Base-by-base conservation (phyloP, 2,888 invertebrate genomes). In the Acholoe squamosa region DNA sequence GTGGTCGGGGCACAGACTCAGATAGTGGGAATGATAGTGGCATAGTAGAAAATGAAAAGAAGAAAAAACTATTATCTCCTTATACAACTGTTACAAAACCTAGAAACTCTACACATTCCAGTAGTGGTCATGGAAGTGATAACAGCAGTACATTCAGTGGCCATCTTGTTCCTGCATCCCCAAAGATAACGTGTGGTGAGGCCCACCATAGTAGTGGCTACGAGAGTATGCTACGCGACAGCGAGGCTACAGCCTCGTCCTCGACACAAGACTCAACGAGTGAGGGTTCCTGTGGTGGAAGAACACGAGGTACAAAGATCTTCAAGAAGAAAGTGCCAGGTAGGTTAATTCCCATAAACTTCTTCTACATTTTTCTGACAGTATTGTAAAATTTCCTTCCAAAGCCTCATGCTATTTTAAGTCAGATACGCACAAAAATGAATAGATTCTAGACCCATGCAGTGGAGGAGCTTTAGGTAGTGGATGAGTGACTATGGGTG, bases 151-250 rank as follows among this genome's bases (percentile, higher is more conserved):
- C 93, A 94, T 90, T 94, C 94, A 91, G 94, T 94, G 89, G 94
- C 93, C 91, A 92, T 93, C 91, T 84, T 54, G 61, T 90, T 7
- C 77, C 89, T 34, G 80, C 76, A 33, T 28, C 71, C 28, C 31
- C 54, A 0, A 91, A 77, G 28, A 90, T 31, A 54, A 34, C n/a
- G 28, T 22, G 34, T 22, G 89, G 14, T 61, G 54, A 84, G 77
- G 89, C 84, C n/a, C 54, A 77, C 56, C 61, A 28, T 61, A 92
- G 92, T 86, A 97, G 97, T 88, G 98, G 98, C 0, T 98, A 98
- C 94, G 98, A 98, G 94, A 98, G 98, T 94, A 98, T 98, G 92
- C 97, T 98, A 16, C 96, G 98, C 92, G 98, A 98, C 95, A 96
- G 96, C 67, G 98, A 98, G 94, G 98, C 98, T 92, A 98, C 98